Base-by-base conservation (phyloP, 2,888 invertebrate genomes). In the Stictocephala bisonia region DNA sequence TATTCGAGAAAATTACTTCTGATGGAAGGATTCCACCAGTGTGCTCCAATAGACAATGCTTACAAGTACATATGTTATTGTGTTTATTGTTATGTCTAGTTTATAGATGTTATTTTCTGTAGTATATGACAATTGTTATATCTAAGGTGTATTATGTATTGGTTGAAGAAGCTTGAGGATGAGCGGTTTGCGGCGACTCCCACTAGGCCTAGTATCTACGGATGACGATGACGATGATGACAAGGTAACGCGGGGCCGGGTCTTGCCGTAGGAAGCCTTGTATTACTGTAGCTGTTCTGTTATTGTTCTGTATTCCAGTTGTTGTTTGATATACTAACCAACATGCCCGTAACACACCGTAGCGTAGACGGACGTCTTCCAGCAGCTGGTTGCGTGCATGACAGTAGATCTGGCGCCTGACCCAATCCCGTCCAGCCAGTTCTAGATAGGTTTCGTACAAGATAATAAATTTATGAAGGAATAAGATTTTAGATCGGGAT, bases 221-320 rank as follows among this genome's bases (percentile, higher is more conserved):
- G 24, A 24, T 40, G 64, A 26, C 40, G 6, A n/a, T 27, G 64
- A 44, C 15, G 35, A 31, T 15, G 26, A 64, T 22, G 41, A n/a
- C n/a, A 64, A 64, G 64, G 64, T 64, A 64, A 64, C 64, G 44
- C 64, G 64, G 64, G 64, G 24, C 64, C 64, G 64, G 64, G 64
- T 27, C 64, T 64, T 64, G 64, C n/a, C 64, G 64, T 64, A 64
- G 64, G 41, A 64, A 44, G 41, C 64, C 44, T 44, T 64, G 44
- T 64, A n/a, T n/a, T n/a, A 41, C n/a, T 64, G 64, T 64, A 64
- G 64, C 64, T 41, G 64, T 64, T 44, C 41, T 64, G 64, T 64
- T n/a, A n/a, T n/a, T n/a, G n/a, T n/a, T n/a, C n/a, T n/a, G n/a
- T n/a, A n/a, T n/a, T 41, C 44, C 41, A 64, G 26, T 40, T 64